phyloP scores from a whole-genome alignment of 2,888 invertebrate genomes.

The Eilema griseolum region DNA sequence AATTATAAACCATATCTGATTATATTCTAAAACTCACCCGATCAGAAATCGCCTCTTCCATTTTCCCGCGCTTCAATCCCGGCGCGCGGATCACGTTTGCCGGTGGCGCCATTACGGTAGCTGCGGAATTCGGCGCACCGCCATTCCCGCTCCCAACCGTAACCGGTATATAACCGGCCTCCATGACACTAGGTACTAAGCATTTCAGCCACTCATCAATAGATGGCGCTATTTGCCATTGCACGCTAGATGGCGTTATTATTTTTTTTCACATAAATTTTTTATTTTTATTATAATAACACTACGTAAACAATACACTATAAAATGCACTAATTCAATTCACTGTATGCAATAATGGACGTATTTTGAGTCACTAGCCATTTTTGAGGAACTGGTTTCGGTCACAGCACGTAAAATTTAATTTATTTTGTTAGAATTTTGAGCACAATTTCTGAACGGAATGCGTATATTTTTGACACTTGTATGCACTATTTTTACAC shows the following conservation, averaged over 20 bases:
- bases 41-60: constrained; percentile 91
- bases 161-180: constrained; percentile 83
- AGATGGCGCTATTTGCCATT: constrained; percentile 69
- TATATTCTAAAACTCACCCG: constrained; percentile 87
- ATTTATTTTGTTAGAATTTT: constrained; percentile 37
- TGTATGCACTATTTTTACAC: constrained; percentile 38
- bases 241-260: constrained; percentile 40
- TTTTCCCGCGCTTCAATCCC: constrained; percentile 92
- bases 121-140: constrained; percentile 60
- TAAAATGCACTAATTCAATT: constrained; percentile 66
- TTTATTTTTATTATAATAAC: constrained; percentile 24
- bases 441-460: constrained; percentile 58
- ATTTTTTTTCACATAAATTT: constrained; percentile 44
- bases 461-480: constrained; percentile 35
- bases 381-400: constrained; percentile 69
- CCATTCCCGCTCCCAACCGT: constrained; percentile 66
- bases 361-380: constrained; percentile 68
- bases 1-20: background rate
- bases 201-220: constrained; percentile 64
- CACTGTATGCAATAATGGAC: constrained; percentile 69
- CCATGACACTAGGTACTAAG: constrained; percentile 67
- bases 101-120: constrained; percentile 78
- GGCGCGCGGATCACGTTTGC: constrained; percentile 92
- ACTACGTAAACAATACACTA: constrained; percentile 40
- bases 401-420: constrained; percentile 54